Conservation (phyloP, 2,888 invertebrate species). For the Neoitamus cyanurus region DNA sequence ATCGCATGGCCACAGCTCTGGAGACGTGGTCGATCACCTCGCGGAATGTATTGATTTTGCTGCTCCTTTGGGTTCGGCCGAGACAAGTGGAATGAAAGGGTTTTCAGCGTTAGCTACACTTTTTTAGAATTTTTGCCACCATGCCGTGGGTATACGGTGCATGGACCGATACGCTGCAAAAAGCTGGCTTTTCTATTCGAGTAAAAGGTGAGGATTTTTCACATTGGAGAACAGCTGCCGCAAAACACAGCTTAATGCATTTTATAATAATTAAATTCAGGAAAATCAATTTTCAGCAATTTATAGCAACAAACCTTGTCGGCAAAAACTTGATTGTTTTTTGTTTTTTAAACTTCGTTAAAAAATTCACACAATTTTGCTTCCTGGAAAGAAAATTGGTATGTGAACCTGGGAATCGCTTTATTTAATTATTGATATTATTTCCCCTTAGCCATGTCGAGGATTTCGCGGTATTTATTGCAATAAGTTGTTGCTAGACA, state of each 20-base stretch:
- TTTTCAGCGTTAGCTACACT: neutral
- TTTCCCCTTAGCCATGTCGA: no score
- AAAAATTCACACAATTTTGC: neutral
- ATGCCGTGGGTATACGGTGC: neutral
- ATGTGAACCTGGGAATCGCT: no score
- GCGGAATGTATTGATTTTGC: neutral
- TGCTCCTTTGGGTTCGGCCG: slow-evolving; percentile 28
- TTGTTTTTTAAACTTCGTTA: neutral
- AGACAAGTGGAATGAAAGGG: slow-evolving; percentile 12
- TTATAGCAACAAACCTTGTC: neutral
- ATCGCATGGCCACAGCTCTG: slow-evolving; percentile 49
- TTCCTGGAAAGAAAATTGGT: neutral
- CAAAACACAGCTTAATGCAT: neutral
- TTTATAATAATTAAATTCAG: neutral
- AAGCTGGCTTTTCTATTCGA: neutral
- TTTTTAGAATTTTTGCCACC: neutral
- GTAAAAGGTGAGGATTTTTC: neutral
- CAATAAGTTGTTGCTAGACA: no score
- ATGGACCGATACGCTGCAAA: neutral
- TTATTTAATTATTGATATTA: no score
- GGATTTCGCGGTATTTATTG: no score
- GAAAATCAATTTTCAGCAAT: neutral
- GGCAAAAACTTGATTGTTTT: neutral
- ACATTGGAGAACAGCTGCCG: neutral
- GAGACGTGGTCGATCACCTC: slow-evolving; percentile 44